Conservation (phyloP, 2,797 vertebrate species). For the Hydrophis major region DNA sequence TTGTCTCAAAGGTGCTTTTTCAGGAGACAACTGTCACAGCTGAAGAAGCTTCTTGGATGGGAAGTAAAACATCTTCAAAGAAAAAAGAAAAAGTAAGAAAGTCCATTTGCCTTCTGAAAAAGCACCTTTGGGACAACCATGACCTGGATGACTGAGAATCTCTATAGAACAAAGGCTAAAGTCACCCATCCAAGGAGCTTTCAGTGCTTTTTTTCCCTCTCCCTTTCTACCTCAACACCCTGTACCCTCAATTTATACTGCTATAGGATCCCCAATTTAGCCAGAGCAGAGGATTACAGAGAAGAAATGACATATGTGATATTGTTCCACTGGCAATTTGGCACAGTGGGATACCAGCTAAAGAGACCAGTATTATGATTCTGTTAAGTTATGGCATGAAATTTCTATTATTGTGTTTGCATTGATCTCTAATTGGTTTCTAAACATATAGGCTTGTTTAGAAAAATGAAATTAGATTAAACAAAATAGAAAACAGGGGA, state of each 20-base stretch:
- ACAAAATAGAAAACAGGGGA: background rate
- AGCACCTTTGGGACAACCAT: too few species aligned
- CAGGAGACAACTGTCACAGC: too few species aligned
- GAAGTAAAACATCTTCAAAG: too few species aligned
- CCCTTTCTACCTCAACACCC: background rate
- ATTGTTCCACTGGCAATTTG: background rate
- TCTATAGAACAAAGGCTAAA: background rate
- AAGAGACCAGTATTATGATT: background rate
- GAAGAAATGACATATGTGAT: background rate
- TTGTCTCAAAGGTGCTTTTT: too few species aligned
- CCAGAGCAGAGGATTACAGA: background rate
- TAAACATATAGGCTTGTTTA: background rate
- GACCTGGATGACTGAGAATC: too few species aligned
- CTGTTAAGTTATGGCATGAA: background rate
- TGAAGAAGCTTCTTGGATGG: too few species aligned
- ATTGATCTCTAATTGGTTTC: background rate
- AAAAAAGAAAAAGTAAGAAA: too few species aligned
- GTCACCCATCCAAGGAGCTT: background rate
- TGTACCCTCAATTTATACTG: background rate
- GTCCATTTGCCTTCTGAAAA: too few species aligned
- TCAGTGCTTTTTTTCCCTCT: background rate
- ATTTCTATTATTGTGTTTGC: background rate
- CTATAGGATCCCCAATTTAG: background rate
- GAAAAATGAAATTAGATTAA: background rate
- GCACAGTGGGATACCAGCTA: background rate